These are phyloP conservation scores for Trididemnum miniatum DNA, from an alignment of 23 tunicate species.

Conservation along the genomic window DNA sequence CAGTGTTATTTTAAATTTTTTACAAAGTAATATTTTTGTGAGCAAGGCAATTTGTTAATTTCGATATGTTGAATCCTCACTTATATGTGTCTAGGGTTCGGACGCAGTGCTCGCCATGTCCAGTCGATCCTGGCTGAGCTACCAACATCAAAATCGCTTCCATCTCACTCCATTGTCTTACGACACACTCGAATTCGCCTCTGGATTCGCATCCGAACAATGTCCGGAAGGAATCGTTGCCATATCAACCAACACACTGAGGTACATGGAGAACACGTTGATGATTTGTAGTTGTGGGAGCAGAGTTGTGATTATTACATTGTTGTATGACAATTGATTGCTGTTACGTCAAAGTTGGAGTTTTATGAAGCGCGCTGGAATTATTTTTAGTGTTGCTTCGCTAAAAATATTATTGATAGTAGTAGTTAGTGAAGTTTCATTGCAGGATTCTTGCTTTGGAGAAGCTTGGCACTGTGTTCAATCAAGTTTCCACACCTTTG, in stretches of 20 bases:
- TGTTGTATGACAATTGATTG: too few species aligned
- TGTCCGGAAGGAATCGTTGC: conserved; percentile 99
- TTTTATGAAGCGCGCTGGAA: too few species aligned
- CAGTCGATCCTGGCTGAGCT: conserved; percentile 90
- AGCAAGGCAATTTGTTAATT: too few species aligned
- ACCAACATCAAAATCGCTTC: conserved; percentile 95
- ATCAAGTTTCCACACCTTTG: conserved; percentile 86
- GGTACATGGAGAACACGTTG: conserved; percentile 55
- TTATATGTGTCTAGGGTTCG: conserved; percentile 69
- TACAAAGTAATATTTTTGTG: too few species aligned
- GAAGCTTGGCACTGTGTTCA: conserved; percentile 97
- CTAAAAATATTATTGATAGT: too few species aligned
- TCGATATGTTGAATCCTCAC: too few species aligned
- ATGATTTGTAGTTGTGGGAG: too few species aligned
- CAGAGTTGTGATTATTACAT: too few species aligned
- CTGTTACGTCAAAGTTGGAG: too few species aligned
- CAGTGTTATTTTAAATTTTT: too few species aligned
- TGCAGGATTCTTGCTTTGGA: conserved; percentile 93
- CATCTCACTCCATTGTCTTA: conserved; percentile 94
- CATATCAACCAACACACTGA: conserved; percentile 88
- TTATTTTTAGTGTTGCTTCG: too few species aligned
- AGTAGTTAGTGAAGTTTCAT: too few species aligned
- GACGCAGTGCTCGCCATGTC: conserved; percentile 95
- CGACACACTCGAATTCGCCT: conserved; percentile 91
- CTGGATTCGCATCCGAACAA: conserved; percentile 96